Evolutionary conservation across 2,113 vertebrate genomes (phyloP), one percentile per base, ranked within the genome.

Genomic region (Chelonoidis abingdonii): DNA sequence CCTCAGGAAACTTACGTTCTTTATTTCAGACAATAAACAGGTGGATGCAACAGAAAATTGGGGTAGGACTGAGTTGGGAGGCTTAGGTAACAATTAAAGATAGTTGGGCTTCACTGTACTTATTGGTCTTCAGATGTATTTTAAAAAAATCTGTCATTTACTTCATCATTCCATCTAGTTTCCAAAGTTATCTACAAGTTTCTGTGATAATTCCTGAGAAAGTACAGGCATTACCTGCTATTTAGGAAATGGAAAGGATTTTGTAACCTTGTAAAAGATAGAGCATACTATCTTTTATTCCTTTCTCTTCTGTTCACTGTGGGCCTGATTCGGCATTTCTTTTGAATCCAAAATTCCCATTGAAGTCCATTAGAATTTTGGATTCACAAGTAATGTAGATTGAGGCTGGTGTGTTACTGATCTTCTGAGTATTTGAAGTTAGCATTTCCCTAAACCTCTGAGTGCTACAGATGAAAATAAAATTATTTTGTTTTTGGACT

Each of bases 381-480:
- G 3, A 35, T 94, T 19, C 90, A 81, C 29, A 84, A 54, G 59
- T 93, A 54, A 79, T 93, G n/a, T 84, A 72, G 11, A 76, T 41
- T 75, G 72, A 41, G 72, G 21, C 9, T 75, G 38, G 31, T 91
- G 21, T 83, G 96, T 87, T 93, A 52, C 54, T 93, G 75, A 47
- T 91, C 5, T 35, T 96, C 89, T 87, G 52, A 62, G 90, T 80
- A 90, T 83, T 8, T 88, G 53, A 84, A 41, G 78, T 80, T 88
- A 76, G 50, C 59, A 5, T 88, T 86, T 93, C n/a, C 5, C 38
- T 2, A 44, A 41, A 11, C 10, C n/a, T 49, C 84, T 78, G 29
- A 91, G 52, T 54, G 19, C 86, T 38, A 57, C 5, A 62, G 52
- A 31, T 80, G 85, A 83, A 35, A 78, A 21, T n/a, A 65, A 78